Base-by-base conservation (phyloP, 1,140 invertebrate species). In the Papilio machaon region DNA sequence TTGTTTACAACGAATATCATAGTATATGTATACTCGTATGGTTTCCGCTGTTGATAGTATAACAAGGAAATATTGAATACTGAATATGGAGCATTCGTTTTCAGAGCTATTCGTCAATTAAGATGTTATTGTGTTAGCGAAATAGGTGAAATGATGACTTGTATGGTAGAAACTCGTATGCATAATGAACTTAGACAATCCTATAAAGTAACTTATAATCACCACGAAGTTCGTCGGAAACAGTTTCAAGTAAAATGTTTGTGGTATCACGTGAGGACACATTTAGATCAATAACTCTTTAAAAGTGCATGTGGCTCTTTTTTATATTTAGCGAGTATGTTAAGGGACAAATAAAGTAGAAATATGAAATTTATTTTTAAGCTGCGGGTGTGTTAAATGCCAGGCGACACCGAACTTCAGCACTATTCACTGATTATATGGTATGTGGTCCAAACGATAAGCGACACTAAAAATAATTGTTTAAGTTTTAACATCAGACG, bases 371-470 rank as follows among this genome's bases (percentile, higher is more conserved):
- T 64, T 79, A 79, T 79, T 79, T 78, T 79, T 79, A 79, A 67
- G 60, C 77, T 67, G 43, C 10, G 58, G 77, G 77, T 64, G 23
- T 30, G 77, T 79, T 79, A 67, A 64, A 79, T 64, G 77, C 77
- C 70, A 47, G 38, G 67, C 64, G 77, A 82, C 78, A 80, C 80
- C 79, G 79, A 79, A 80, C 82, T 73, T 79, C 82, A 74, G 78
- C 81, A 82, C 81, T 79, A 67, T 82, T 80, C 75, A 81, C 80
- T 79, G 74, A 82, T 80, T 77, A 80, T 79, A 64, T 80, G 64
- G 58, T 19, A 64, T 73, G 73, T 70, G 58, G 78, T 82, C 43
- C 54, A 73, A 80, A 47, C n/a, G n/a, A 80, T 43, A 73, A n/a
- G 79, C 23, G 17, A 49, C 13, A 64, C 3, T 73, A 17, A 52